Base-by-base conservation (phyloP, 2,113 vertebrate genomes). In the Riparia riparia region DNA sequence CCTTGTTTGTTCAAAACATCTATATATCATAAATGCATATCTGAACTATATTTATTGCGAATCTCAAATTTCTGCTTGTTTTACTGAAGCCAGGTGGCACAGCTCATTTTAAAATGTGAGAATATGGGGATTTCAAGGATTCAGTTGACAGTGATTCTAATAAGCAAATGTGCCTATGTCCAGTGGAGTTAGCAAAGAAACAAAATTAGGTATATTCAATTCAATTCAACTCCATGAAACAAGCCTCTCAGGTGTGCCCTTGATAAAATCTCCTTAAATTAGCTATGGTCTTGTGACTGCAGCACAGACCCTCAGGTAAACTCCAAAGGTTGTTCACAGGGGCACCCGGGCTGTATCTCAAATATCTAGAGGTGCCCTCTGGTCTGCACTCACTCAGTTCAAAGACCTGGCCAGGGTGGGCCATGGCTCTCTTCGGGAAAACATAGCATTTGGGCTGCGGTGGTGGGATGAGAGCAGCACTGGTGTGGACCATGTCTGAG, bases 391-490 rank as follows among this genome's bases (percentile, higher is more conserved):
- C 64, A 31, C 20, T 29, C 31, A 28, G 14, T 24, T 78, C 28
- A 64, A 39, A 58, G 26, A 24, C 24, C 42, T 49, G 44, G 31
- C 44, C 41, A 32, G 49, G 37, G 19, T 72, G 39, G 22, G 31
- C 44, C 13, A 3, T 32, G 53, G 2, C 31, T 69, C 34, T 74
- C 34, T 42, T 18, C 41, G 44, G 44, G 37, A 69, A 70, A 78
- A 29, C 10, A 17, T 57, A 34, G 13, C 0, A 0, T 71, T 49
- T 77, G 34, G 9, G 12, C 34, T 47, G 50, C 7, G 7, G 9
- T 69, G 18, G 15, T 54, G 34, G 34, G 11, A 25, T 68, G 24
- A 56, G 9, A 60, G 26, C 31, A 80, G 41, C 29, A 29, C 6
- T 17, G 20, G 4, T 12, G 5, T 15, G 14, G 21, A 17, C 26